A percentile compares a stretch with the other conserved stretches of the same genome.
Evolutionary conservation across 2,113 vertebrate species (phyloP).

Genomic region (Empidonax traillii): DNA sequence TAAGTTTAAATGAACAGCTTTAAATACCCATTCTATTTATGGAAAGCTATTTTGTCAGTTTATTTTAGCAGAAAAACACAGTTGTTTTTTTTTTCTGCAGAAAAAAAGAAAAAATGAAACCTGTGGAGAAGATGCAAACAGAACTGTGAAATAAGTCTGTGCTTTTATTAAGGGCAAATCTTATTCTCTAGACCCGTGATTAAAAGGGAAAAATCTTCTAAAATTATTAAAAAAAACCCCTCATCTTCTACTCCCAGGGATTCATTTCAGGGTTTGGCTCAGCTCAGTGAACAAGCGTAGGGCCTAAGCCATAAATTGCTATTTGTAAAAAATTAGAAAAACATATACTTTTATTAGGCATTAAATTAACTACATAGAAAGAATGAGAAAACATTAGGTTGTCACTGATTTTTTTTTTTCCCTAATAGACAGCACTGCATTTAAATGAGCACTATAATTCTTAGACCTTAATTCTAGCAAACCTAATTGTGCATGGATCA

Average conservation of each 20-base stretch:
- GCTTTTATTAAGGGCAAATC: background rate
- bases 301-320: background rate
- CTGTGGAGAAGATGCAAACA: background rate
- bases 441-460: slow-evolving; percentile 18
- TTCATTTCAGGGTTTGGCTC: background rate
- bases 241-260: background rate
- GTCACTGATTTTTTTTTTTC: background rate
- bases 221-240: background rate
- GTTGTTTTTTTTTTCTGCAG: background rate
- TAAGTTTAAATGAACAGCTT: background rate
- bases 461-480: slow-evolving; percentile 42
- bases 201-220: background rate
- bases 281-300: background rate
- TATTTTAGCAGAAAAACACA: background rate
- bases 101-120: background rate
- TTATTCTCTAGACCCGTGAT: background rate
- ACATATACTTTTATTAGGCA: slow-evolving; percentile 27
- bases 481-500: slow-evolving; percentile 40
- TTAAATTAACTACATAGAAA: slow-evolving; percentile 35
- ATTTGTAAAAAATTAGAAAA: slow-evolving; percentile 36
- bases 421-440: background rate
- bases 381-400: slow-evolving; percentile 13
- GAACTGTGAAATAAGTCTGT: background rate
- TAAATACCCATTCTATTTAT: background rate
- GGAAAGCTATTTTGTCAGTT: background rate